Base-by-base conservation (phyloP, 2,888 invertebrate genomes). In the Dynastes hyllus region DNA sequence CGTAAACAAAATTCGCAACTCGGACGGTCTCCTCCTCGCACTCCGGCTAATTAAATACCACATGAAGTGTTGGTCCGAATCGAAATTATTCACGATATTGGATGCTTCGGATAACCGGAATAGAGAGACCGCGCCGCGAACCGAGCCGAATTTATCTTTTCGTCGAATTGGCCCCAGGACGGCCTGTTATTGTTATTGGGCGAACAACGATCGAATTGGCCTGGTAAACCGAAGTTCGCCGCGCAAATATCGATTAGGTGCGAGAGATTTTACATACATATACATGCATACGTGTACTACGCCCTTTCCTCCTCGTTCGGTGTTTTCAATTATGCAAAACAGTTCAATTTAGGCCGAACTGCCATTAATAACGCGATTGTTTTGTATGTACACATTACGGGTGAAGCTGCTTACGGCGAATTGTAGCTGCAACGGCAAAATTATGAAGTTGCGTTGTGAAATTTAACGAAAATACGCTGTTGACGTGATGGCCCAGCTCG, bases 11-110 rank as follows among this genome's bases (percentile, higher is more conserved):
- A 58, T 58, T 58, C 55, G 55, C 22, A 58, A 27, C 55, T 58
- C 16, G 22, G 22, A 22, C 55, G 55, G 55, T 58, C 55, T 22
- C 22, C 55, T 22, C 55, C 22, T 22, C 55, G 22, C 55, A 16
- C 8, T 58, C 16, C 29, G 27, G 63, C 63, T 63, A 63, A 63
- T 63, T 63, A 63, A 63, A 63, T 63, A 63, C 63, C 63, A 32
- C 29, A 63, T 63, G 63, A 63, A 63, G 63, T 63, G 63, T 63
- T 29, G 32, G 63, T 4, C 63, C 29, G 63, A 63, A 63, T 63
- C 63, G 63, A 63, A 32, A 63, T 63, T 63, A 63, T 63, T 63
- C 63, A 32, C 32, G 32, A 63, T 63, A 63, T 63, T 63, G 37
- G 63, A 63, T 63, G 29, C 27, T 63, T 32, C 9, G 63, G 13